Base-by-base conservation (phyloP, 2,113 vertebrate species). In the Garra rufa region DNA sequence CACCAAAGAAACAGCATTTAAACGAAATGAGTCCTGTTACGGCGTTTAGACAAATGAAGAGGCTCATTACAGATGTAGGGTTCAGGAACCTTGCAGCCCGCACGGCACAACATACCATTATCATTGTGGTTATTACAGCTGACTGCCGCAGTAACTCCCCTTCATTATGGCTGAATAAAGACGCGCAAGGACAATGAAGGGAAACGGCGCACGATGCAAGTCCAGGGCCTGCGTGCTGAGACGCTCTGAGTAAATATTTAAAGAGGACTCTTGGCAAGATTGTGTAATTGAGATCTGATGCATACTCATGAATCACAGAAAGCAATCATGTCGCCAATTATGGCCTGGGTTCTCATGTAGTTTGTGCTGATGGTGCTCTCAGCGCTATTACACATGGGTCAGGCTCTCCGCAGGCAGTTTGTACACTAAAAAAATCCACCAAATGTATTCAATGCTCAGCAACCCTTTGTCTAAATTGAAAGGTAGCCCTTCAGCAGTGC, bases 261-360 rank as follows among this genome's bases (percentile, higher is more conserved):
- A 85, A 85, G 76, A 79, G 48, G 63, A 79, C 48, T 80, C 77
- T 61, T 71, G 83, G 76, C 76, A 57, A 59, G 65, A 79, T 79
- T 78, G 63, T 71, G 83, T 85, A 77, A 79, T 79, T 79, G 75
- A 79, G 67, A 85, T 85, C 77, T 57, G 75, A 82, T 82, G 65
- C 80, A 38, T 70, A 70, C 65, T 70, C 80, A 55, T 82, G 80
- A 82, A 82, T 82, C 80, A 70, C 21, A 55, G 80, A 82, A 69
- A 55, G 80, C 65, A 82, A 82, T 82, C 80, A 82, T 46, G 44
- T 69, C 19, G 63, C 63, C 63, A 81, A 81, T 81, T 81, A 81
- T 24, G 79, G 24, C 77, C 77, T 11, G 41, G n/a, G 24, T 46
- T 67, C 41, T 67, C 43, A 4, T 11, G 38, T 52, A 69, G 65